Percentiles rank a stretch among this genome's conserved stretches.
These are phyloP conservation scores for Zygothrica quintamaculata DNA, from an alignment of 2,888 invertebrate species.

Conservation along the genomic window DNA sequence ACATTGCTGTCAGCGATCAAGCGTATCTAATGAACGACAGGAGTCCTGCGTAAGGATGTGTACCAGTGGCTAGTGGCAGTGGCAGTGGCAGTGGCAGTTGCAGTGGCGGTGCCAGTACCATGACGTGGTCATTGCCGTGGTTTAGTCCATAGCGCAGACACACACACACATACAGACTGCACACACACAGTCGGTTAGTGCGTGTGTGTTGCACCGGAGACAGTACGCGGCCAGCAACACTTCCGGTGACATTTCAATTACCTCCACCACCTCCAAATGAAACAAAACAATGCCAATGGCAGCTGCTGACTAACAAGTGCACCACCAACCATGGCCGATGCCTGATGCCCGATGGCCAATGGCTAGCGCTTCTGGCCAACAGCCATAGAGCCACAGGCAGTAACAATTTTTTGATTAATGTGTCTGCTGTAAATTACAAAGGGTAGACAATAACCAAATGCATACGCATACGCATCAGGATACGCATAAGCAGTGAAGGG, in stretches of 20 bases:
- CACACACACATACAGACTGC: not conserved
- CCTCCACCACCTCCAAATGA: constrained; percentile 76
- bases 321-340: constrained; percentile 26
- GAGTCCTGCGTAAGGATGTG: constrained; percentile 14
- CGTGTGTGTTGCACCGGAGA: constrained; percentile 67
- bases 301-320: constrained; percentile 69
- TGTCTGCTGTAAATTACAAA: constrained; percentile 84
- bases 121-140: constrained; percentile 28
- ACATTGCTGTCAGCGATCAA: constrained; percentile 61
- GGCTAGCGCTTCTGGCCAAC: constrained; percentile 2
- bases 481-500: constrained; percentile 32
- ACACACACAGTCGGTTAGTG: constrained; percentile 12
- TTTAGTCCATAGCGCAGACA: constrained; percentile 3
- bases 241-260: constrained; percentile 84
- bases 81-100: not conserved
- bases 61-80: not conserved
- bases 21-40: constrained; percentile 58
- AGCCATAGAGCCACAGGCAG: constrained; percentile 51
- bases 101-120: constrained; percentile 3
- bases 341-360: constrained; percentile 28
- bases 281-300: constrained; percentile 33
- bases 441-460: constrained; percentile 72
- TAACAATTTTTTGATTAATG: constrained; percentile 84
- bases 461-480: too few species aligned
- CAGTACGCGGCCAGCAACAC: constrained; percentile 78